Evolutionary conservation across 2,888 invertebrate species (phyloP).

Genomic region (Napeogenes inachia): DNA sequence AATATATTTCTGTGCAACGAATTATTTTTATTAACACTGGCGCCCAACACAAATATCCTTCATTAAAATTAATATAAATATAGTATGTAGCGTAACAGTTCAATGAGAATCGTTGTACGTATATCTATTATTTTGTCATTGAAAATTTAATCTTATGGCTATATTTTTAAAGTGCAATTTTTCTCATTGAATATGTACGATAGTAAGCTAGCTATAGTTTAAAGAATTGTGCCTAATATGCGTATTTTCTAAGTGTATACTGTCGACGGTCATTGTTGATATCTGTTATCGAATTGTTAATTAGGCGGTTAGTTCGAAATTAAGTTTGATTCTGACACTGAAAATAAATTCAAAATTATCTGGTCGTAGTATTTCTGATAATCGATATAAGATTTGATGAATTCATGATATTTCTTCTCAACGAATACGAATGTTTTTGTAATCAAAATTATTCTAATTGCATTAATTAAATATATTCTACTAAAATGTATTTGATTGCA

Average conservation of each 20-base stretch:
- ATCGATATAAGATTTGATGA: too few species aligned
- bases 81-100: constrained; percentile 18
- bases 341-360: too few species aligned
- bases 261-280: constrained; percentile 24
- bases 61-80: constrained; percentile 32
- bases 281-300: background rate
- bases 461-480: too few species aligned
- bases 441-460: too few species aligned
- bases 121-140: constrained; percentile 6
- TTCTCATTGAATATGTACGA: constrained; percentile 42
- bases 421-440: too few species aligned
- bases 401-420: too few species aligned
- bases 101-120: constrained; percentile 17
- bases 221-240: constrained; percentile 72
- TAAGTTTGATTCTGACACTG: too few species aligned
- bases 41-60: constrained; percentile 39
- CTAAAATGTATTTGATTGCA: too few species aligned
- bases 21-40: constrained; percentile 27
- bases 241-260: constrained; percentile 36
- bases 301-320: too few species aligned
- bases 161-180: constrained; percentile 16
- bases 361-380: too few species aligned
- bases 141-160: constrained; percentile 12
- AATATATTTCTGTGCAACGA: too few species aligned
- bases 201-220: constrained; percentile 70